phyloP scores from a whole-genome alignment of 2,797 vertebrate genomes.

The Phrynocephalus guinanensis region DNA sequence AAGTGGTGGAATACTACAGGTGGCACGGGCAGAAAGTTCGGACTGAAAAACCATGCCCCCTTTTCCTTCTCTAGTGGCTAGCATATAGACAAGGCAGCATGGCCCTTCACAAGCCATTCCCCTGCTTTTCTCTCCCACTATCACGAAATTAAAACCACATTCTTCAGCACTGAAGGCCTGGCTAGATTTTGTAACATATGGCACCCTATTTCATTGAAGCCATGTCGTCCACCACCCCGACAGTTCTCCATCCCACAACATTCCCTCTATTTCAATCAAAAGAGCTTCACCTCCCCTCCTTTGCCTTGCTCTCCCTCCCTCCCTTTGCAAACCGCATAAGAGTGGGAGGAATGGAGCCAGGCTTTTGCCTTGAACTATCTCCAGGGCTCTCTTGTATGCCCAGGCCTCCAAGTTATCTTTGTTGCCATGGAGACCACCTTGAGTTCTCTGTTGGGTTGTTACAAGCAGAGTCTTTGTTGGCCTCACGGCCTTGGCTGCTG shows the following conservation, averaged over 20 bases:
- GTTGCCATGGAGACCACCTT: slow-evolving; percentile 53
- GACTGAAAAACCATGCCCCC: background rate
- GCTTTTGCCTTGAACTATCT: slow-evolving; percentile 46
- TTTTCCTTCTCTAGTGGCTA: background rate
- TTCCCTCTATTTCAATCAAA: slow-evolving; percentile 3
- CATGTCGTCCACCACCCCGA: background rate
- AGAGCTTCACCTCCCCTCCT: background rate
- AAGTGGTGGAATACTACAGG: background rate
- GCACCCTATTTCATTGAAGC: background rate
- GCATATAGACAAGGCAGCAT: background rate
- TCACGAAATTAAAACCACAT: background rate
- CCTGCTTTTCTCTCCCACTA: background rate
- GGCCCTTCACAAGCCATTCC: background rate
- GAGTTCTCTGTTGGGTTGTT: slow-evolving; percentile 42
- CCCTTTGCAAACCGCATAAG: background rate
- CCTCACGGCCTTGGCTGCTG: slow-evolving; percentile 31
- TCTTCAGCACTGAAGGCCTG: background rate
- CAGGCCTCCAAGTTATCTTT: slow-evolving; percentile 48
- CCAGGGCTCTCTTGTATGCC: slow-evolving; percentile 39
- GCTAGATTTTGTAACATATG: slow-evolving; percentile 1
- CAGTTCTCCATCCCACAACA: background rate
- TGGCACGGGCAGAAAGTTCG: too few relatives aligned
- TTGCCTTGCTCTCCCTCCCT: background rate
- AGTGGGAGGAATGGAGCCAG: slow-evolving; percentile 22
- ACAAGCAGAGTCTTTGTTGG: slow-evolving; percentile 47